Conservation (phyloP, 2,888 invertebrate genomes). For the Oxycera nigricornis region DNA sequence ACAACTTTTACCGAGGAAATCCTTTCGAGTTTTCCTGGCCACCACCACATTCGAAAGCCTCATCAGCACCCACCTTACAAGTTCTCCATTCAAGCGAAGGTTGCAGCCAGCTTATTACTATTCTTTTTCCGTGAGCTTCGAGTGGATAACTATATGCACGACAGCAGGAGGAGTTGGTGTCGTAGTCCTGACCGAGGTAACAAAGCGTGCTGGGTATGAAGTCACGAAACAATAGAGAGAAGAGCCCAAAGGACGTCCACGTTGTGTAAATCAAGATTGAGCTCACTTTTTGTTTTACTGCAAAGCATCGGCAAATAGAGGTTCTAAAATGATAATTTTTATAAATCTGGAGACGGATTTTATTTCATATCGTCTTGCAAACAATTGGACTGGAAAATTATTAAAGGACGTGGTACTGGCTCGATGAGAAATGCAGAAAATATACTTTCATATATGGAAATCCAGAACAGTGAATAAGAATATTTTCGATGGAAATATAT, state of each 20-base stretch:
- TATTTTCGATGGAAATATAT: too few species aligned
- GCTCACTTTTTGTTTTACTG: neutral
- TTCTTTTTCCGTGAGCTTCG: neutral
- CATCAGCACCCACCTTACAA: neutral
- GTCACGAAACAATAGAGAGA: neutral
- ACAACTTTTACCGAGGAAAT: neutral
- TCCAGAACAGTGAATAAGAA: too few species aligned
- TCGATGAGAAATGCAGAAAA: too few species aligned
- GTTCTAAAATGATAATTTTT: neutral
- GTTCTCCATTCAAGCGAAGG: neutral
- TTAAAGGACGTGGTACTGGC: too few species aligned
- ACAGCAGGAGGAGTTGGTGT: neutral
- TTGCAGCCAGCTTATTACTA: slow-evolving; percentile 9
- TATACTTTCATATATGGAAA: too few species aligned
- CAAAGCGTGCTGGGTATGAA: neutral
- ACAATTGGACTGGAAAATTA: neutral
- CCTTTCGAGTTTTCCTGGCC: slow-evolving; percentile 8
- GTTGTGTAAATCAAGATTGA: neutral
- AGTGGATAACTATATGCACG: neutral
- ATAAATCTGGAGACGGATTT: neutral
- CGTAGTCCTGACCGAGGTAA: neutral
- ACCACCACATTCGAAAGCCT: neutral
- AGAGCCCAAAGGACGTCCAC: neutral
- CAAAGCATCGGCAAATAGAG: neutral
- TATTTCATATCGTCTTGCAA: neutral